Evolutionary conservation across 1,140 invertebrate genomes (phyloP).

Genomic region (Bombus haemorrhoidalis): DNA sequence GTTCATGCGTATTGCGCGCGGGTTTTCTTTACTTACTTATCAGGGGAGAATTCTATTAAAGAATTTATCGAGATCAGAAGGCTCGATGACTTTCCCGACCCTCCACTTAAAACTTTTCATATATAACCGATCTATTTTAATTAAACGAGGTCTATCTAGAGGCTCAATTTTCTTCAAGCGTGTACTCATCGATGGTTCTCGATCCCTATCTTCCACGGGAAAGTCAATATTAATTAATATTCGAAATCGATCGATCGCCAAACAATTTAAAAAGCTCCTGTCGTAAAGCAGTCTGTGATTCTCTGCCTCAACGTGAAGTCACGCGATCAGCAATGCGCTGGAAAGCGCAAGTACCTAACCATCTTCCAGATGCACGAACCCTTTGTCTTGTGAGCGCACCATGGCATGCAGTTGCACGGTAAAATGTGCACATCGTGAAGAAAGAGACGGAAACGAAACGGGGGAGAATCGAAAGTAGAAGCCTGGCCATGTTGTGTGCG

Average conservation of each 20-base stretch:
- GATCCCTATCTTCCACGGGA: background rate
- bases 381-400: background rate
- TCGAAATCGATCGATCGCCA: background rate
- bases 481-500: too few relatives aligned
- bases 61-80: background rate
- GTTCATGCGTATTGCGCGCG: background rate
- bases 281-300: background rate
- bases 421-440: background rate
- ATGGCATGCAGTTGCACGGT: background rate
- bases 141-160: conserved; percentile 3
- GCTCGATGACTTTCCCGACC: background rate
- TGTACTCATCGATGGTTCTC: background rate
- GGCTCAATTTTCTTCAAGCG: background rate
- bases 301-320: too few relatives aligned
- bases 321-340: background rate
- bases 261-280: too few relatives aligned
- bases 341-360: background rate
- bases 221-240: conserved; percentile 38
- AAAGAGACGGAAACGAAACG: background rate
- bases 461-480: too few relatives aligned
- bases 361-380: background rate
- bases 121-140: conserved; percentile 18
- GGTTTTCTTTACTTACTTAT: background rate
- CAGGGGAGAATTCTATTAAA: background rate
- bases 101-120: background rate